A percentile compares a stretch with the other conserved stretches of the same genome.
These are phyloP conservation scores for Eledone cirrhosa DNA, from an alignment of 2,888 invertebrate species.

Conservation along the genomic window DNA sequence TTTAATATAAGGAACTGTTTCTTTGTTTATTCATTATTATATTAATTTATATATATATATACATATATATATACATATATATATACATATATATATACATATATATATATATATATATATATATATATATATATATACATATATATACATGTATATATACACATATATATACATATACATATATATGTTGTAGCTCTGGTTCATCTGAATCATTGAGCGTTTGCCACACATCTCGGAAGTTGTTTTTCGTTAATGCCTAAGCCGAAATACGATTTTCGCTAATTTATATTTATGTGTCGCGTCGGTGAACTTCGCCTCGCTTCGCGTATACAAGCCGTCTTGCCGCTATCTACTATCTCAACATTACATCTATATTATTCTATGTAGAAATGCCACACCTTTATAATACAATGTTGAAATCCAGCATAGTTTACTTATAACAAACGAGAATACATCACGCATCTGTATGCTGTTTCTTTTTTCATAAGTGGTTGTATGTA, in stretches of 20 bases:
- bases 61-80: background rate
- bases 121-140: background rate
- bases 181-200: background rate
- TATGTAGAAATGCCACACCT: too few relatives aligned
- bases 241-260: too few relatives aligned
- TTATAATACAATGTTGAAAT: background rate
- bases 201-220: too few relatives aligned
- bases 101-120: background rate
- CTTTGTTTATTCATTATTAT: too few relatives aligned
- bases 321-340: background rate
- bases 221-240: too few relatives aligned
- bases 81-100: background rate
- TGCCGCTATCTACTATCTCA: background rate
- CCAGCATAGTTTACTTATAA: background rate
- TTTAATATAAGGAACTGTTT: too few relatives aligned
- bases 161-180: background rate
- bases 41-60: background rate
- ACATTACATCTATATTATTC: background rate
- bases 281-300: background rate
- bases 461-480: too few relatives aligned
- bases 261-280: too few relatives aligned
- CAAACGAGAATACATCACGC: too few relatives aligned
- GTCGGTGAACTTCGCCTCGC: background rate
- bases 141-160: background rate
- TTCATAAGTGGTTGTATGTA: too few relatives aligned